These are phyloP conservation scores for Dermatemys mawii DNA, from an alignment of 2,113 vertebrate genomes.

Conservation along the genomic window DNA sequence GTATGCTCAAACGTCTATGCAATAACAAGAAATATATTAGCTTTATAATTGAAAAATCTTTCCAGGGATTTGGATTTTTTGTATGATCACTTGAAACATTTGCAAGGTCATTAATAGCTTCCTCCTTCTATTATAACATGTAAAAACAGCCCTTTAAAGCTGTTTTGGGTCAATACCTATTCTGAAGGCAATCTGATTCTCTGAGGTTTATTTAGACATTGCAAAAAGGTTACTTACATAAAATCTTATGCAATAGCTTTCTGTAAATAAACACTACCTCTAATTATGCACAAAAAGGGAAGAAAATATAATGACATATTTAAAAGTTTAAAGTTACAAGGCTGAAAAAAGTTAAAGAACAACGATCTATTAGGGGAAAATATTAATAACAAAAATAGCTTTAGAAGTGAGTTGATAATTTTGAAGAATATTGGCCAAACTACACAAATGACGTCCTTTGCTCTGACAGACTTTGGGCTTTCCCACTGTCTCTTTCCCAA, in stretches of 20 bases:
- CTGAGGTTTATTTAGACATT: not conserved
- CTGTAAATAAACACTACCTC: not conserved
- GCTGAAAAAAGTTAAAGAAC: not conserved
- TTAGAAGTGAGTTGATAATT: constrained; percentile 9
- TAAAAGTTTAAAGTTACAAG: not conserved
- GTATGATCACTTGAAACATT: not conserved
- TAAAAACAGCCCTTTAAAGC: not conserved
- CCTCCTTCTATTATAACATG: not conserved
- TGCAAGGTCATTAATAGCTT: not conserved
- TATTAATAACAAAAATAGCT: not conserved
- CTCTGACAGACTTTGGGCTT: not conserved
- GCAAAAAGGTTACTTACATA: constrained; percentile 9
- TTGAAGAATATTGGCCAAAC: not conserved
- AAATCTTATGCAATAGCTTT: not conserved
- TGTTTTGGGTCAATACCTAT: not conserved
- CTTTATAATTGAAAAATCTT: not conserved
- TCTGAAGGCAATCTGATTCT: not conserved
- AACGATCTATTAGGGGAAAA: not conserved
- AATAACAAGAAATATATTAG: not conserved
- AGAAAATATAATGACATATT: not conserved
- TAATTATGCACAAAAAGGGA: not conserved
- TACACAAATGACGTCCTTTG: not conserved
- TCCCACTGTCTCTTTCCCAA: not conserved
- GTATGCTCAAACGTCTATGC: not conserved
- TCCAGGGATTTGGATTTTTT: not conserved